Percentiles rank a stretch among this genome's conserved stretches.
These are phyloP conservation scores for Intellagama lesueurii DNA, from an alignment of 2,797 vertebrate species.

Conservation along the genomic window DNA sequence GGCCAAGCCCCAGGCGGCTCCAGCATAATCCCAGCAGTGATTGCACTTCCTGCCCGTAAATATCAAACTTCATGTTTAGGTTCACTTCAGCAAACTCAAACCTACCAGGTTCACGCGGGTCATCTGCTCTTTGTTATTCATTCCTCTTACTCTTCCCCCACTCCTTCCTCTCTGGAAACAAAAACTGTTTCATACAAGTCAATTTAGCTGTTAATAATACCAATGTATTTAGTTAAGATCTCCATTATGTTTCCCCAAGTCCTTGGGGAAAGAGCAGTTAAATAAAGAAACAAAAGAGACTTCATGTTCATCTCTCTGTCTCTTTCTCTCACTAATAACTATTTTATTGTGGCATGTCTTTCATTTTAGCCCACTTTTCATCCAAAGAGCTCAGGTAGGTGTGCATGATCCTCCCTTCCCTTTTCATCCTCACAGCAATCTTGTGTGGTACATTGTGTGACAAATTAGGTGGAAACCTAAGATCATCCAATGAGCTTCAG, in stretches of 20 bases:
- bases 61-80: constrained; percentile 5
- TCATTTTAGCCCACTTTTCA: background rate
- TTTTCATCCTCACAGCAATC: background rate
- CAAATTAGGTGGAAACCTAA: background rate
- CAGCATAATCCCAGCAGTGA: constrained; percentile 23
- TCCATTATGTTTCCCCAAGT: background rate
- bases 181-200: background rate
- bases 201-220: background rate
- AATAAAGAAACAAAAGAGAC: background rate
- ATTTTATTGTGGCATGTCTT: background rate
- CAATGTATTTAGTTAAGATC: background rate
- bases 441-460: background rate
- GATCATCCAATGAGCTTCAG: background rate
- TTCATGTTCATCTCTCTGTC: background rate
- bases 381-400: background rate
- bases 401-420: background rate
- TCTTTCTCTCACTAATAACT: background rate
- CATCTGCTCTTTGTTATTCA: constrained; percentile 17
- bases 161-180: background rate
- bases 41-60: constrained; percentile 38
- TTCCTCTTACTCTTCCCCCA: background rate
- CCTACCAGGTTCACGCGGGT: constrained; percentile 6
- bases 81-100: constrained; percentile 36
- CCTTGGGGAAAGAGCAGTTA: background rate
- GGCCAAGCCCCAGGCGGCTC: background rate